Conservation (phyloP, 2,888 invertebrate species). For the Cordilura impudica region DNA sequence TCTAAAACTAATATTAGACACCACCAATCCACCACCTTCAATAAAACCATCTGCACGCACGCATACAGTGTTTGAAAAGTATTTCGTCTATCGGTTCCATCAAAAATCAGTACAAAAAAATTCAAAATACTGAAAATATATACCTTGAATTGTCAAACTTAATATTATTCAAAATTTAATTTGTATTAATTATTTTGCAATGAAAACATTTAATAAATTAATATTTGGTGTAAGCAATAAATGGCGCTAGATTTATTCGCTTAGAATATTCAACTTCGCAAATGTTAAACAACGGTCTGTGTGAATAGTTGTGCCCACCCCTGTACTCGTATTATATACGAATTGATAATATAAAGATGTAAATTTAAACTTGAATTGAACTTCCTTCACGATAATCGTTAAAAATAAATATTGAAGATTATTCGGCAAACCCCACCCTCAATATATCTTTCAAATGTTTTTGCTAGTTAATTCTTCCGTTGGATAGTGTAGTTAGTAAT, state of each 20-base stretch:
- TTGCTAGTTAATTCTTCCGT: conserved; percentile 11
- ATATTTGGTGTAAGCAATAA: too few species aligned
- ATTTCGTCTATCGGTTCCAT: conserved; percentile 1
- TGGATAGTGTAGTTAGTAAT: background rate
- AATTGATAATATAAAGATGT: conserved; percentile 20
- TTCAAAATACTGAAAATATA: too few species aligned
- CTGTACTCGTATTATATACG: too few species aligned
- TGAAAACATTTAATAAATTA: too few species aligned
- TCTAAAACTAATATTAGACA: conserved; percentile 51
- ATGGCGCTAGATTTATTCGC: too few species aligned
- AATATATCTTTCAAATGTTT: background rate
- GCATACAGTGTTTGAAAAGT: background rate
- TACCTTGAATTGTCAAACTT: too few species aligned
- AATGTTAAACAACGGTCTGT: too few species aligned
- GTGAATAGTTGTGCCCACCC: too few species aligned
- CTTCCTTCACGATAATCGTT: conserved; percentile 28
- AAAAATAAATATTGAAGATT: background rate
- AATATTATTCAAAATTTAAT: too few species aligned
- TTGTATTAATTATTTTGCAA: too few species aligned
- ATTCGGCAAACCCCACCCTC: conserved; percentile 8
- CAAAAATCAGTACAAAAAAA: background rate
- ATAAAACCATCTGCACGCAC: background rate
- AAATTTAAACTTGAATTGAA: conserved; percentile 61
- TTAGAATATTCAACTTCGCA: too few species aligned
- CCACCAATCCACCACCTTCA: conserved; percentile 11